A percentile compares a stretch with the other conserved stretches of the same genome.
These are phyloP conservation scores for Cepaea nemoralis DNA, from an alignment of 1,140 invertebrate species.

Conservation along the genomic window DNA sequence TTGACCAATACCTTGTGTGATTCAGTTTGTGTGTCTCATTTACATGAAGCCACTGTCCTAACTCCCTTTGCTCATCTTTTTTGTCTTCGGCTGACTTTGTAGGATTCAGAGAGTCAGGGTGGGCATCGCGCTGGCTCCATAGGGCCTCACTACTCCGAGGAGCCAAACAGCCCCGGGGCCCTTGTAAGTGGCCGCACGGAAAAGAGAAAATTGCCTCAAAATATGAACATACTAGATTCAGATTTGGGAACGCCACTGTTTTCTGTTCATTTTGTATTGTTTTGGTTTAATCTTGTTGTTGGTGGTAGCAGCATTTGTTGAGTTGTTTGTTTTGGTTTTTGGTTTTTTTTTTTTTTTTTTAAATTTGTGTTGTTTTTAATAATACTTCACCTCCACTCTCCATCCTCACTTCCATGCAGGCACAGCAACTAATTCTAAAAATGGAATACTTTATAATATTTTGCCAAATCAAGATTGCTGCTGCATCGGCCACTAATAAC, in stretches of 20 bases:
- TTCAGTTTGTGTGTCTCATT: no score
- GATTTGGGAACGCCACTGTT: slow-evolving; percentile 10
- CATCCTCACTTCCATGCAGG: neutral
- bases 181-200: slow-evolving; percentile 38
- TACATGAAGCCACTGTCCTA: neutral
- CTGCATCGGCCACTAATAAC: slow-evolving; percentile 5
- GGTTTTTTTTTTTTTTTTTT: no score
- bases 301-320: slow-evolving; percentile 19
- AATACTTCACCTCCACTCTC: neutral
- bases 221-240: neutral
- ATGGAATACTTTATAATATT: neutral
- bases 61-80: slow-evolving; percentile 20
- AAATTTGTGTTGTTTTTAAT: no score
- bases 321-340: neutral
- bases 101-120: slow-evolving; percentile 22
- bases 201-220: neutral
- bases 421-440: neutral
- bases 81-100: slow-evolving; percentile 28
- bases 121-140: slow-evolving; percentile 4
- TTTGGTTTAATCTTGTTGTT: slow-evolving; percentile 7
- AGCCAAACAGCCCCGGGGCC: slow-evolving; percentile 35
- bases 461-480: neutral
- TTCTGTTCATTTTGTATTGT: slow-evolving; percentile 1
- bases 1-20: no score
- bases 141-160: slow-evolving; percentile 33